Conservation (phyloP, 2,888 invertebrate genomes). For the Erannis defoliaria region DNA sequence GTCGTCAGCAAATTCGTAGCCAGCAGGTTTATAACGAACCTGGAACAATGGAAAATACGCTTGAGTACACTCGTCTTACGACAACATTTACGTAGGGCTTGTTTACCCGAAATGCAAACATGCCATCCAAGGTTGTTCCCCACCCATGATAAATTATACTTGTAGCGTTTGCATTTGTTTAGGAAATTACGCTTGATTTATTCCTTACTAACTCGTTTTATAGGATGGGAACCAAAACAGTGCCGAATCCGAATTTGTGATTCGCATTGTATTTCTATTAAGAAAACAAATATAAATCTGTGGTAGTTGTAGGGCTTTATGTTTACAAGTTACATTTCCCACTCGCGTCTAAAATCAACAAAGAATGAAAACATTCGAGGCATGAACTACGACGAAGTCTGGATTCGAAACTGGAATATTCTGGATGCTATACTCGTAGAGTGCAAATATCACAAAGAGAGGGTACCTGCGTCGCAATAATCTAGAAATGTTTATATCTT, state of each 20-base stretch:
- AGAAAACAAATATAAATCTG: conserved; percentile 27
- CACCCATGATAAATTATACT: conserved; percentile 27
- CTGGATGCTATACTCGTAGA: conserved; percentile 4
- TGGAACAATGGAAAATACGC: conserved; percentile 75
- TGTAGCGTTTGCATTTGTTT: conserved; percentile 27
- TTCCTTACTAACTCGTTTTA: conserved; percentile 47
- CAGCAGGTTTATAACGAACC: conserved; percentile 88
- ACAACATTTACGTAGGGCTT: conserved; percentile 45
- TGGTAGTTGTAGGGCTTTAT: conserved; percentile 21
- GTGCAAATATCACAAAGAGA: no score
- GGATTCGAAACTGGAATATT: conserved; percentile 24
- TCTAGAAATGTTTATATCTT: no score
- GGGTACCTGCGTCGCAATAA: no score
- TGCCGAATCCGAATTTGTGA: conserved; percentile 31
- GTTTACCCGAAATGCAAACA: conserved; percentile 38
- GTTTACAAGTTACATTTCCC: conserved; percentile 51
- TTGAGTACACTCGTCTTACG: conserved; percentile 41
- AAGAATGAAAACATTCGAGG: conserved; percentile 30
- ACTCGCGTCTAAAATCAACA: conserved; percentile 42
- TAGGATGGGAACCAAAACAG: conserved; percentile 44
- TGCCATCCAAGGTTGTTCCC: conserved; percentile 40
- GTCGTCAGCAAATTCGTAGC: conserved; percentile 82
- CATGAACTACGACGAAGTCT: conserved; percentile 3
- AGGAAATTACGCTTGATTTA: conserved; percentile 44
- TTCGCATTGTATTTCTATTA: conserved; percentile 31